Conservation (phyloP, 2,797 vertebrate species). For the Taenioides sp. region DNA sequence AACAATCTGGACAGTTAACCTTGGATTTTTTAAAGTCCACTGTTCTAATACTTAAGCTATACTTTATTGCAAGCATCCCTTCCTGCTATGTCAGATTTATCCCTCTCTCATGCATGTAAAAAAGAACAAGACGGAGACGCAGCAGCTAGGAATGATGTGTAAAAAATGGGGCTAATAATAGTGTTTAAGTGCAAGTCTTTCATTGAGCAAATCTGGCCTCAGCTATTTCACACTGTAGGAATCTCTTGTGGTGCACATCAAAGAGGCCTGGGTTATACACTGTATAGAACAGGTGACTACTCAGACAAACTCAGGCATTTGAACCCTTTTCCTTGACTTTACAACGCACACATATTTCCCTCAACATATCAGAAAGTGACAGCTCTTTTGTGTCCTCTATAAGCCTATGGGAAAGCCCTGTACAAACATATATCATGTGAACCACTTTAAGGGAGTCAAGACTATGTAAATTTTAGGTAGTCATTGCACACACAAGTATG, state of each 20-base stretch:
- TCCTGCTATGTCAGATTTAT: slow-evolving; percentile 31
- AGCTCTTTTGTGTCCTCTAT: slow-evolving; percentile 58
- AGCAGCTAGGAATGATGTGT: slow-evolving; percentile 58
- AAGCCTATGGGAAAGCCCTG: slow-evolving; percentile 52
- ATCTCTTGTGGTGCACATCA: slow-evolving; percentile 76
- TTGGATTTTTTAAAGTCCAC: slow-evolving; percentile 35
- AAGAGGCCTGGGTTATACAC: slow-evolving; percentile 68
- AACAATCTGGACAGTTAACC: slow-evolving; percentile 31
- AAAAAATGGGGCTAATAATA: slow-evolving; percentile 70
- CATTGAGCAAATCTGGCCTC: slow-evolving; percentile 73
- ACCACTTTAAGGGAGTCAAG: slow-evolving; percentile 60
- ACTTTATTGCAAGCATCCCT: slow-evolving; percentile 34
- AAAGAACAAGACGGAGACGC: slow-evolving; percentile 28
- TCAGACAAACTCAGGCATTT: slow-evolving; percentile 39
- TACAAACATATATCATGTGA: slow-evolving; percentile 62
- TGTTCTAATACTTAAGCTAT: slow-evolving; percentile 32
- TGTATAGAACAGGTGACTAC: slow-evolving; percentile 79
- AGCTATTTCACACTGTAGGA: slow-evolving; percentile 79
- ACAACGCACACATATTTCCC: slow-evolving; percentile 19
- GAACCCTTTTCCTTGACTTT: slow-evolving; percentile 18
- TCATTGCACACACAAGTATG: too few species aligned
- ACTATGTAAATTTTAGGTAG: slow-evolving; percentile 28
- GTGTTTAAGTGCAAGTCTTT: slow-evolving; percentile 75
- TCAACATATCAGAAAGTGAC: slow-evolving; percentile 67
- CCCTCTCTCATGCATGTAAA: slow-evolving; percentile 21